phyloP scores from a whole-genome alignment of 2,888 invertebrate species.

The Caenorhabditis uteleia region DNA sequence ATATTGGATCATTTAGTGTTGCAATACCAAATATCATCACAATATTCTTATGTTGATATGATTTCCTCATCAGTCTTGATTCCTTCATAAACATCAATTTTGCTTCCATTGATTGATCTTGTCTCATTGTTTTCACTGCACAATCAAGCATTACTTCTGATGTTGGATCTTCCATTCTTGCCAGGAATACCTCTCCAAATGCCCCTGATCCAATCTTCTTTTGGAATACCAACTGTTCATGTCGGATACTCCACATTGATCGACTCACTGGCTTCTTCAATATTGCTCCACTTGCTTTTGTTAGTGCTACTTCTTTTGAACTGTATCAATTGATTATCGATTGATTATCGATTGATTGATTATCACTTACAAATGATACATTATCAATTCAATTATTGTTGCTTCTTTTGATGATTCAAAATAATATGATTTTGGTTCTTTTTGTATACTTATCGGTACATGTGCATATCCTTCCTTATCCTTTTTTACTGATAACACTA shows the following conservation, averaged over 20 bases:
- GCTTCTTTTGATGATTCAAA: constrained; percentile 17
- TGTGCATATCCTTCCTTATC: constrained; percentile 10
- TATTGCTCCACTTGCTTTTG: constrained; percentile 12
- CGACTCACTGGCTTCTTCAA: constrained; percentile 33
- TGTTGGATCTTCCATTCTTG: constrained; percentile 31
- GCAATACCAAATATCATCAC: constrained; percentile 57
- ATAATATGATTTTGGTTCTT: constrained; percentile 9
- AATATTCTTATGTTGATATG: constrained; percentile 52
- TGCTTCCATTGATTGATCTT: constrained; percentile 41
- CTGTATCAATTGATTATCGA: too few species aligned
- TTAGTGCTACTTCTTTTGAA: constrained; percentile 33
- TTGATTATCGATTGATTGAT: too few species aligned
- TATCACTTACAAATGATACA: constrained; percentile 14
- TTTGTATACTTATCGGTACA: constrained; percentile 16
- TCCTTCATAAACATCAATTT: constrained; percentile 59
- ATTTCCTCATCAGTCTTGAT: constrained; percentile 60
- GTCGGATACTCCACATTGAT: constrained; percentile 53
- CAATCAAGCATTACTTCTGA: constrained; percentile 44
- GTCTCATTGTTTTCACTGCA: constrained; percentile 61
- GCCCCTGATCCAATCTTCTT: constrained; percentile 59
- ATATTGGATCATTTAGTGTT: constrained; percentile 57
- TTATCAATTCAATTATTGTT: constrained; percentile 10
- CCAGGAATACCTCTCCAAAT: constrained; percentile 52
- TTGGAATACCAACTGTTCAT: constrained; percentile 49
- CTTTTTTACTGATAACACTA: constrained; percentile 12